Evolutionary conservation across 2,888 invertebrate species (phyloP).

Genomic region (Chrysolina americana): DNA sequence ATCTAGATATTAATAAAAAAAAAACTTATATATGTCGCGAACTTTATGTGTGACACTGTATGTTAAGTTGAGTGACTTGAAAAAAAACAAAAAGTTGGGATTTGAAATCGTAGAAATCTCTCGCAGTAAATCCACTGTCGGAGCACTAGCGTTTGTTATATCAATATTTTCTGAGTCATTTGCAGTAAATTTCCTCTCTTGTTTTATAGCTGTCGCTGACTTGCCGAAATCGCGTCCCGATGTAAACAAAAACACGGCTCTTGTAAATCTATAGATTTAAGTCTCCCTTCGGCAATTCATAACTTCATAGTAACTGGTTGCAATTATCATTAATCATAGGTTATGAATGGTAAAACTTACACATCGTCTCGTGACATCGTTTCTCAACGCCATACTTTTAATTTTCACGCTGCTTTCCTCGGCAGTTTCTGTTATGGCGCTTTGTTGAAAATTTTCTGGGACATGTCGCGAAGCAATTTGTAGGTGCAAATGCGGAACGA

Average conservation of each 20-base stretch:
- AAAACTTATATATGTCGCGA: too few relatives aligned
- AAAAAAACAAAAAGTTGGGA: too few relatives aligned
- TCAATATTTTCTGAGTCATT: conserved; percentile 38
- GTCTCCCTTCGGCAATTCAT: conserved; percentile 63
- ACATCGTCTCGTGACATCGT: conserved; percentile 58
- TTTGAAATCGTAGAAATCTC: too few relatives aligned
- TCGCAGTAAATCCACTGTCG: too few relatives aligned
- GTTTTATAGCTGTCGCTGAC: conserved; percentile 52
- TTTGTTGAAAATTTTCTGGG: conserved; percentile 14
- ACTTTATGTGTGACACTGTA: too few relatives aligned
- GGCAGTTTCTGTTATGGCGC: conserved; percentile 26
- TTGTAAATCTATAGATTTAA: conserved; percentile 62
- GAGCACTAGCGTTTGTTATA: too few relatives aligned
- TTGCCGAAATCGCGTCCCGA: conserved; percentile 58
- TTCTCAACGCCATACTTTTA: conserved; percentile 58
- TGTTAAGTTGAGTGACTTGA: too few relatives aligned
- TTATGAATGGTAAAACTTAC: conserved; percentile 69
- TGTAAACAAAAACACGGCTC: conserved; percentile 64
- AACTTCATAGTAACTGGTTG: conserved; percentile 65
- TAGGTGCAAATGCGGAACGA: conserved; percentile 33
- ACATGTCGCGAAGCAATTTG: conserved; percentile 38
- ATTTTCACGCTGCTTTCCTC: conserved; percentile 56
- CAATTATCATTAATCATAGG: conserved; percentile 69
- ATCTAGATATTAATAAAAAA: too few relatives aligned
- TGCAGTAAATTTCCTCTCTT: conserved; percentile 33